These are phyloP conservation scores for Nesidiocoris tenuis DNA, from an alignment of 2,888 invertebrate genomes.

Conservation along the genomic window DNA sequence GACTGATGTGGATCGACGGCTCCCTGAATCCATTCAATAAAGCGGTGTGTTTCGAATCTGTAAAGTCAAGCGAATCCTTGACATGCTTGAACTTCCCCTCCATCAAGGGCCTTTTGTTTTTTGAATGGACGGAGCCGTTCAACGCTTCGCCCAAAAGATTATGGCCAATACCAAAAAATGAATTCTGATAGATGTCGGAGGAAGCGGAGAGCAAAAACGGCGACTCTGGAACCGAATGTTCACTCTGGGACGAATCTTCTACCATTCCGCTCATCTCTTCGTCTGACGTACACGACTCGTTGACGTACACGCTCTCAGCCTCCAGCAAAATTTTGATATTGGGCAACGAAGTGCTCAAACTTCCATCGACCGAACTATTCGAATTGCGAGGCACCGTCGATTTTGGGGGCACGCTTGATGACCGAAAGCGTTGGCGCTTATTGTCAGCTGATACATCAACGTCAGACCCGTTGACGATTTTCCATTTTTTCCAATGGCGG, in stretches of 20 bases:
- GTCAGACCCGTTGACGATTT: slow-evolving; percentile 49
- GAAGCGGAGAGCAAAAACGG: slow-evolving; percentile 50
- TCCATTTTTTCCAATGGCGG: slow-evolving; percentile 50
- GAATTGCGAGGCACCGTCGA: not conserved
- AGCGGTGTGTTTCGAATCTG: slow-evolving; percentile 31
- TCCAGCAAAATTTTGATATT: slow-evolving; percentile 31
- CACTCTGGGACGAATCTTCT: slow-evolving; percentile 33
- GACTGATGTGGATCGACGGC: slow-evolving; percentile 8
- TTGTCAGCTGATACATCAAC: not conserved
- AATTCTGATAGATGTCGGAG: slow-evolving; percentile 54
- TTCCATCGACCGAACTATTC: not conserved
- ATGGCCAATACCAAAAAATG: slow-evolving; percentile 58
- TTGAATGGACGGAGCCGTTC: slow-evolving; percentile 59
- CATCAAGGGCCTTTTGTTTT: slow-evolving; percentile 61
- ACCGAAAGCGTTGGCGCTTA: slow-evolving; percentile 16
- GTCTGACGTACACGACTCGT: slow-evolving; percentile 36
- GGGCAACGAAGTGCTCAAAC: slow-evolving; percentile 8
- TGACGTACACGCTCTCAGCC: slow-evolving; percentile 18
- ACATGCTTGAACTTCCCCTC: slow-evolving; percentile 54
- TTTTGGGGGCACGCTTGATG: slow-evolving; percentile 17
- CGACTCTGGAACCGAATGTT: slow-evolving; percentile 45
- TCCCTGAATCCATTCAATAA: slow-evolving; percentile 38
- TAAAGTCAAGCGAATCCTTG: slow-evolving; percentile 18
- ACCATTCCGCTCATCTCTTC: slow-evolving; percentile 34
- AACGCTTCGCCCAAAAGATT: slow-evolving; percentile 60